These are phyloP conservation scores for Tenebrosternarchus preto DNA, from an alignment of 2,113 vertebrate genomes.

Conservation along the genomic window DNA sequence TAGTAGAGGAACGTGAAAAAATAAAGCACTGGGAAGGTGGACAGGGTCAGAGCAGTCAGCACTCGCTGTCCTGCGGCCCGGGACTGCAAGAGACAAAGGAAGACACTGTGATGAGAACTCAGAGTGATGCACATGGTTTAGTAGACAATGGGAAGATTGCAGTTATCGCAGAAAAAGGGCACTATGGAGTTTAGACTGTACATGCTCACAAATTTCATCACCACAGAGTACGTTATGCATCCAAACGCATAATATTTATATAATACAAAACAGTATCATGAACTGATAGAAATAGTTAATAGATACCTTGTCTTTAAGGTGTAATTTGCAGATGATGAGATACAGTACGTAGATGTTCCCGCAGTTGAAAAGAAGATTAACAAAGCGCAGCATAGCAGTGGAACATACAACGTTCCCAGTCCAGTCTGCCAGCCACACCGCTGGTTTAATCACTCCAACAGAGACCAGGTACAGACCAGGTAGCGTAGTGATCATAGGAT, in stretches of 20 bases:
- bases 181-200: no score
- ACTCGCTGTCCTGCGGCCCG: conserved; percentile 79
- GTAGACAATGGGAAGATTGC: no score
- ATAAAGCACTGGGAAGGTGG: conserved; percentile 89
- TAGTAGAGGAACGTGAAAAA: conserved; percentile 99
- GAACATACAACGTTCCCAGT: conserved; percentile 84
- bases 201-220: no score
- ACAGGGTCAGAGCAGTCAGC: conserved; percentile 83
- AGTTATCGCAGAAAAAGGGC: no score
- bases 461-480: conserved; percentile 92
- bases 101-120: conserved; percentile 7
- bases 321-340: conserved; percentile 83
- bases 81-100: conserved; percentile 66
- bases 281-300: not conserved
- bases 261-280: not conserved
- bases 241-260: no score
- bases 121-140: no score
- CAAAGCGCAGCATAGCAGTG: conserved; percentile 88
- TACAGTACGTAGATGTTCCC: conserved; percentile 92
- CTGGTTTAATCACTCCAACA: conserved; percentile 85
- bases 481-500: conserved; percentile 96
- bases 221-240: no score
- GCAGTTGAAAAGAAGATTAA: conserved; percentile 92
- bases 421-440: conserved; percentile 84
- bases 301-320: conserved; percentile 84